Evolutionary conservation across 2,113 vertebrate species (phyloP), one percentile per base, ranked within the genome.

Genomic region (Miniopterus natalensis): DNA sequence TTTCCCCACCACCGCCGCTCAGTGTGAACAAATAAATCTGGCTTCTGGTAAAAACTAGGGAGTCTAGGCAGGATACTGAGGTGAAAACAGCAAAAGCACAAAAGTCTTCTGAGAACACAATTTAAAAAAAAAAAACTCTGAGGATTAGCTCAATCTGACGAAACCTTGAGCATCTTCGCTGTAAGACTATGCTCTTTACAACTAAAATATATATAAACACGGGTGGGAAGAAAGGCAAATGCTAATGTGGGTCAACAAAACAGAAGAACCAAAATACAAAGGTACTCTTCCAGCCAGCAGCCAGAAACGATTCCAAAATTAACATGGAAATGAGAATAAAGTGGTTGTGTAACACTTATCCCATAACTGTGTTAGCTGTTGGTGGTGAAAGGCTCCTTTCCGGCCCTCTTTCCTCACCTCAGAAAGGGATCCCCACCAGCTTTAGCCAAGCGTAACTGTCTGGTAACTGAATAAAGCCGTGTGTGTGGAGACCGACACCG

Each of bases 401-500:
- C 0, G 29, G 93, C 95, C 15, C 49, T 61, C 73, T 96, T 86
- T 55, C 31, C 90, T 75, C 40, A 96, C 42, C 27, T 73, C 84
- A 51, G 75, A 96, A 95, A 49, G 68, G 53, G 57, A 3, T 23
- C 18, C 21, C 21, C 6, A 20, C 55, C 61, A 90, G 31, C 87
- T 79, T 75, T 95, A 90, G 95, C 71, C 23, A 92, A 95, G 63
- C 29, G 80, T 36, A 80, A 92, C 65, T 63, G 66, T 95, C 90
- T 59, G 77, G 78, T 51, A 66, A 88, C 93, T 21, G 92, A 97
- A 79, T 59, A 96, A 90, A 95, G 63, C 31, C 63, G 85, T 31
- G 36, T 36, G 51, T 96, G 96, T 88, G 47, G 79, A 98, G 95
- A 96, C 63, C 91, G 95, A 86, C 88, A 97, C 27, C 85, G 94